Conservation (phyloP, 2,113 vertebrate genomes). For the Burhinus oedicnemus region DNA sequence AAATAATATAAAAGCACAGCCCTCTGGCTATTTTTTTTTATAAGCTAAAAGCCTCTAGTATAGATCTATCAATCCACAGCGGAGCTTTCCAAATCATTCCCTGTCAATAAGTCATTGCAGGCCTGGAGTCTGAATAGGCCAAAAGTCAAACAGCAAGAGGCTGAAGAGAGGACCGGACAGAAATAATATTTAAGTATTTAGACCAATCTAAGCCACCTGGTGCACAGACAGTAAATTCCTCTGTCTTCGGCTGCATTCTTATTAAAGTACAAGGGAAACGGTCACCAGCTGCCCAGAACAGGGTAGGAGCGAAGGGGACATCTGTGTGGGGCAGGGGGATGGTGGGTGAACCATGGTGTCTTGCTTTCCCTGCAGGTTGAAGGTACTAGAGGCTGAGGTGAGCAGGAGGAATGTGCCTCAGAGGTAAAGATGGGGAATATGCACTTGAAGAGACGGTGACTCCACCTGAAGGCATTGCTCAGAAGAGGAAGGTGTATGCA, state of each 20-base stretch:
- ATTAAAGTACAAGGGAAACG: neutral
- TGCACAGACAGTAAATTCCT: neutral
- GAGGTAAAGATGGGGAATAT: neutral
- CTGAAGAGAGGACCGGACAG: neutral
- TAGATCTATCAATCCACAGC: fast-evolving
- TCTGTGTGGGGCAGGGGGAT: fast-evolving
- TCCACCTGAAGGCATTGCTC: constrained; percentile 17
- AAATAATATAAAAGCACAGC: neutral
- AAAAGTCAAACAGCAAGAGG: neutral
- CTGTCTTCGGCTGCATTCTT: neutral
- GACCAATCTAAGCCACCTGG: neutral
- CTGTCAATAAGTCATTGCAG: fast-evolving
- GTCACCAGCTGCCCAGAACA: neutral
- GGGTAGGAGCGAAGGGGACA: neutral
- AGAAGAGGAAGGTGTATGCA: constrained; percentile 4
- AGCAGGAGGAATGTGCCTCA: neutral
- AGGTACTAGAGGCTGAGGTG: neutral
- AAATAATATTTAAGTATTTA: neutral
- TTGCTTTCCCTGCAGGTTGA: neutral
- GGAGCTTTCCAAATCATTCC: neutral
- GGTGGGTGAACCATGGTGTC: neutral
- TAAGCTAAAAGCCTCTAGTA: neutral
- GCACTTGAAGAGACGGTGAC: neutral
- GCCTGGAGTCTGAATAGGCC: neutral
- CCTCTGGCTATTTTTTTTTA: neutral